Base-by-base conservation (phyloP, 2,797 vertebrate species). In the Onychomys arenicola region DNA sequence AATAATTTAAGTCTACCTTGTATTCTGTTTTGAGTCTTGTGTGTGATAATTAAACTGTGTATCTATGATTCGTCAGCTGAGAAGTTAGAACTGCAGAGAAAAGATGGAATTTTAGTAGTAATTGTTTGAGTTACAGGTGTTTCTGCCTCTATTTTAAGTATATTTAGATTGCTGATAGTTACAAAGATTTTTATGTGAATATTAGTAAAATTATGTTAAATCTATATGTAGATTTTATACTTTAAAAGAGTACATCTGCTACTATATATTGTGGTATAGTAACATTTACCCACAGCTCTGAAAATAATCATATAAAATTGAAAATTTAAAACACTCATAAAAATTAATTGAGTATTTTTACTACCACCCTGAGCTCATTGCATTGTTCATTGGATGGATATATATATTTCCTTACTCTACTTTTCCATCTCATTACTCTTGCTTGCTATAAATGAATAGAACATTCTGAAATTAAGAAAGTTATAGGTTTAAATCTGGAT, bases 201-300 rank as follows among this genome's bases (percentile, higher is more conserved):
- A 93, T 96, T 96, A 97, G 89, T 92, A 97, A 98, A 96, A 89
- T 82, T 91, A 76, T 34, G 81, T 27, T 97, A 97, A 93, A 94
- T 96, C 61, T 94, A 75, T 94, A 96, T 78, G 83, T 59, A 98
- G 78, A 93, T 96, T 57, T 91, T 87, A 92, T 89, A 89, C 71
- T 98, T 81, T 95, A 63, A 75, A 87, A 89, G 49, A 90, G 32
- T 77, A 23, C 81, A 97, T 95, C 52, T 96, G 84, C 5, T 89
- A 67, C 14, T 89, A 90, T 83, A 73, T 3, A 37, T 16, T 95
- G 49, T 94, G 16, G 84, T 90, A 87, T 55, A 49, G 46, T 76
- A 86, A 90, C 90, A 97, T 97, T 91, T 93, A 89, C 23, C 84
- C 5, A 0, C 84, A 69, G 78, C 17, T 91, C 80, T 78, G 65